phyloP scores from a whole-genome alignment of 2,113 vertebrate genomes.

The Myrmecophaga tridactyla region DNA sequence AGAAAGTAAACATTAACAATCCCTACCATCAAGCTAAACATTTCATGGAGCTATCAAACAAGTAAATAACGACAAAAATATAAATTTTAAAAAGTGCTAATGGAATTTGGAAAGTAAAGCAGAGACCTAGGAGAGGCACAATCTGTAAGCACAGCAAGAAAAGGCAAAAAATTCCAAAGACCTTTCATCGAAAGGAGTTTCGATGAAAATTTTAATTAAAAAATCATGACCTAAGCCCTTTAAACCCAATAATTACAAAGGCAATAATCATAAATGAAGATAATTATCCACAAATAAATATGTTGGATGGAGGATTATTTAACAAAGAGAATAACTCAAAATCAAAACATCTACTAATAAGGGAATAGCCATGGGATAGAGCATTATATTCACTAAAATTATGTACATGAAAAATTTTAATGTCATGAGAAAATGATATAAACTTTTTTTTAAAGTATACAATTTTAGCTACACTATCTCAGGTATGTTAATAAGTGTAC shows the following conservation, averaged over 20 bases:
- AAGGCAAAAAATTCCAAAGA: neutral
- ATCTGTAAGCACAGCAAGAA: neutral
- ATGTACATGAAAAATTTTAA: neutral
- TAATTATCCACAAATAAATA: neutral
- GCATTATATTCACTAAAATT: slow-evolving; percentile 13
- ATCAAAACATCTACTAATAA: neutral
- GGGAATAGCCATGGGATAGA: neutral
- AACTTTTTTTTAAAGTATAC: neutral
- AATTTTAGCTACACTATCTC: neutral
- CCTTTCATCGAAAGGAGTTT: neutral
- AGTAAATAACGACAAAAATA: neutral
- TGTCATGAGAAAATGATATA: neutral
- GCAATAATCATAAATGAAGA: neutral
- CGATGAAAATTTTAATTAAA: neutral
- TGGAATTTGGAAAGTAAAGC: slow-evolving; percentile 11
- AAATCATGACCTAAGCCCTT: neutral
- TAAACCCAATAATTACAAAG: slow-evolving; percentile 47
- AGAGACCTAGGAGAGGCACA: neutral
- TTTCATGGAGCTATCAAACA: neutral
- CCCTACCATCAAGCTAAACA: neutral
- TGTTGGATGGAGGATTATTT: neutral
- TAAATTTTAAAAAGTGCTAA: neutral
- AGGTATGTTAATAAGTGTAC: neutral
- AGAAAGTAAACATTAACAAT: neutral
- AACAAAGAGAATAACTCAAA: slow-evolving; percentile 31